These are phyloP conservation scores for Drosophila bunnanda DNA, from an alignment of 2,888 invertebrate genomes.

Conservation along the genomic window DNA sequence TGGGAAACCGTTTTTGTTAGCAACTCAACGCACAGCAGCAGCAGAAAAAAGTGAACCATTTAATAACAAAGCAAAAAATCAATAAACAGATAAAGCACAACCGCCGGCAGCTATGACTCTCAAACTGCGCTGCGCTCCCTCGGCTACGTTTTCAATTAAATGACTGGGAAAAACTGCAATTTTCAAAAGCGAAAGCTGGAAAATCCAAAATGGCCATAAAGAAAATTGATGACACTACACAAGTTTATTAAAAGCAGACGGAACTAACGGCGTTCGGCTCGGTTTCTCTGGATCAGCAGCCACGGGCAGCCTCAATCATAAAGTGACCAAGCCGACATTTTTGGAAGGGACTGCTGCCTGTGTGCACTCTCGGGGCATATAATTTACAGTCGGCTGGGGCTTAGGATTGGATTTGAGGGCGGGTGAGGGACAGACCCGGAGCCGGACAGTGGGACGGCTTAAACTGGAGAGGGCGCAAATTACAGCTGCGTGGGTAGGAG, in stretches of 20 bases:
- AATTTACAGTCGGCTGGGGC: slow-evolving; percentile 62
- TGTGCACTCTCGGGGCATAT: slow-evolving; percentile 56
- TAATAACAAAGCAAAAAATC: slow-evolving; percentile 33
- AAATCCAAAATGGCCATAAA: slow-evolving; percentile 72
- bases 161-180: slow-evolving; percentile 58
- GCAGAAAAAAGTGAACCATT: slow-evolving; percentile 17
- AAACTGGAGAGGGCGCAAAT: slow-evolving; percentile 60
- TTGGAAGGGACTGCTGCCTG: slow-evolving; percentile 38
- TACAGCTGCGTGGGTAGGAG: slow-evolving; percentile 53
- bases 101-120: slow-evolving; percentile 28
- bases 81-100: slow-evolving; percentile 39
- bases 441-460: slow-evolving; percentile 5
- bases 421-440: slow-evolving; percentile 8
- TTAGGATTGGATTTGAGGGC: slow-evolving; percentile 34
- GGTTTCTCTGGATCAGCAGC: slow-evolving; percentile 7
- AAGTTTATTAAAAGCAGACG: slow-evolving; percentile 74
- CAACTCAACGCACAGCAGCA: slow-evolving; percentile 29
- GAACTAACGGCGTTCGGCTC: slow-evolving; percentile 16
- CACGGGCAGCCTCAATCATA: slow-evolving; percentile 66
- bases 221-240: slow-evolving; percentile 77
- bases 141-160: slow-evolving; percentile 57
- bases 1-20: slow-evolving; percentile 54
- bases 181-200: slow-evolving; percentile 65
- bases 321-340: slow-evolving; percentile 56
- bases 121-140: slow-evolving; percentile 10